Evolutionary conservation across 37 sponge, comb jelly and placozoan species (phyloP), one percentile per base, ranked within the genome.

Genomic region (Chondrilla cf. caribensis): DNA sequence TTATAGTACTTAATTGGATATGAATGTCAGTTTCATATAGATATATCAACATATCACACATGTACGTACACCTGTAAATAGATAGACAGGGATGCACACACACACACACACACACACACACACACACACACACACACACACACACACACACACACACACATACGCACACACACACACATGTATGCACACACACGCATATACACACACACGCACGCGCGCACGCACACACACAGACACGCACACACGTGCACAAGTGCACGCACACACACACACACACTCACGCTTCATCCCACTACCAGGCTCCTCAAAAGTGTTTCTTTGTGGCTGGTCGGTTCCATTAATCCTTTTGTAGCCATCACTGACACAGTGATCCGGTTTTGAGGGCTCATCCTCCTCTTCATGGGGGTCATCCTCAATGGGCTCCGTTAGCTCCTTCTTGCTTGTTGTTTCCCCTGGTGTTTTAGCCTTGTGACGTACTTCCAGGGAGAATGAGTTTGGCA

Each of bases 241-340:
- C 68, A 67, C 35, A 67, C 68, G 29, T 33, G 1, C 68, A 2
- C 1, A 67, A n/a, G n/a, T n/a, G n/a, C n/a, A n/a, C n/a, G n/a
- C 60, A 67, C 68, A 67, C 68, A 67, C 35, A 67, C 68, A 67
- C 68, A 8, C 68, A 2, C 1, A 67, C 68, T 67, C 17, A 67
- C 68, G 35, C 1, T 33, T 67, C 68, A 67, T 67, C 17, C 68
- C 68, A 28, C 68, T 67, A 33, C 33, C 68, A 28, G 29, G 68
- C 2, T 67, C 68, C 35, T 67, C 68, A 67, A 67, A 67, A 18
- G 68, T 67, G 32, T 67, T 67, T 33, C 33, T 67, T 33, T 28
- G 32, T 6, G 68, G 68, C 17, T 28, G 35, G 29, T 33, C 33
- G 32, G 35, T 33, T 26, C 35, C 68, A 28, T 67, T 67, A 1